Percentiles rank a stretch among this genome's conserved stretches.
These are phyloP conservation scores for Rattus norvegicus DNA, from an alignment of 2,113 vertebrate genomes.

Conservation along the genomic window DNA sequence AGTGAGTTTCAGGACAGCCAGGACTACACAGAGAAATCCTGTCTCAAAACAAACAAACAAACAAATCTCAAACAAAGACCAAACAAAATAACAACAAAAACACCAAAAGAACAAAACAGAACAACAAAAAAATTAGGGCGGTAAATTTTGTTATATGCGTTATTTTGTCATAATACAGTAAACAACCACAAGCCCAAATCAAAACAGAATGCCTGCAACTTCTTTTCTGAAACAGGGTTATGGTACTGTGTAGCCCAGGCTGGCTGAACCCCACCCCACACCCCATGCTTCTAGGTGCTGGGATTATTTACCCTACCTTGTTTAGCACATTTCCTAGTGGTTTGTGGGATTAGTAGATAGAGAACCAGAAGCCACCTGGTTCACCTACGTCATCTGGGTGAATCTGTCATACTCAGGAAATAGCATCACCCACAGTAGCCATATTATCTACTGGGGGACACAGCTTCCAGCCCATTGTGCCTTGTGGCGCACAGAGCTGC, in stretches of 20 bases:
- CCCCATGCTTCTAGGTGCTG: background rate
- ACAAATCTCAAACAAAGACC: too few relatives aligned
- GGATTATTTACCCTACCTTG: background rate
- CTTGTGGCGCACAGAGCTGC: background rate
- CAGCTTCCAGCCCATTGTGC: background rate
- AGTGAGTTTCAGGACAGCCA: background rate
- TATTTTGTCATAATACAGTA: background rate
- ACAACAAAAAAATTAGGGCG: background rate
- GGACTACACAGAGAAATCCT: background rate
- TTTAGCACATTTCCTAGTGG: background rate
- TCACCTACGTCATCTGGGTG: background rate
- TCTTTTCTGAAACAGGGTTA: background rate
- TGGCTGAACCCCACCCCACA: background rate
- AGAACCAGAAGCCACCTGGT: background rate
- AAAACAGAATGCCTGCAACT: background rate
- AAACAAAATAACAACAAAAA: too few relatives aligned
- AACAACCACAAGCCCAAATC: background rate
- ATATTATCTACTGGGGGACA: background rate
- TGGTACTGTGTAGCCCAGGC: background rate
- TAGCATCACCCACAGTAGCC: background rate
- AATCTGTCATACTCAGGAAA: background rate
- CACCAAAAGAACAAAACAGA: too few relatives aligned
- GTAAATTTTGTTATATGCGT: background rate
- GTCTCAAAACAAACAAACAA: background rate
- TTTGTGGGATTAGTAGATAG: background rate